These are phyloP conservation scores for Anthopleura xanthogrammica DNA, from an alignment of 92 coral and sea anemone genomes.

Conservation along the genomic window DNA sequence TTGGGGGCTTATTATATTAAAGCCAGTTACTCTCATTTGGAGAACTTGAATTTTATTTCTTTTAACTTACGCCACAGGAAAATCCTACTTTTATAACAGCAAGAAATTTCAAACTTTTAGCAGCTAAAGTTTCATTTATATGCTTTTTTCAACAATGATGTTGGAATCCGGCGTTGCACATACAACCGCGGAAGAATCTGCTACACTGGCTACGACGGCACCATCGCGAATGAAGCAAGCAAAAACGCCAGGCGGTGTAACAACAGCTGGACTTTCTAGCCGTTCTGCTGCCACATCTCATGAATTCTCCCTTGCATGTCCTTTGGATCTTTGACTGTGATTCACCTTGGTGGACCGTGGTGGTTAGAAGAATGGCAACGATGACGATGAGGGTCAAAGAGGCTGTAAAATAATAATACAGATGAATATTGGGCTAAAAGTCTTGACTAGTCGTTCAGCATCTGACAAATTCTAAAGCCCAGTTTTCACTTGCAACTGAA, in stretches of 20 bases:
- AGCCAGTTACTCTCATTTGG: no score
- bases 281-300: neutral
- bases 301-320: neutral
- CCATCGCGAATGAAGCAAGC: neutral
- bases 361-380: neutral
- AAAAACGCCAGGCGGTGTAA: conserved; percentile 12
- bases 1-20: no score
- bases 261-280: conserved; percentile 6
- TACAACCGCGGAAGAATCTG: conserved; percentile 1
- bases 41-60: no score
- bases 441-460: no score
- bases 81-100: no score
- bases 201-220: conserved; percentile 14
- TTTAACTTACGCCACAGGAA: no score
- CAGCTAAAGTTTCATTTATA: no score
- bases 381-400: neutral
- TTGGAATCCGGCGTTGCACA: conserved; percentile 16
- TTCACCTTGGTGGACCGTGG: neutral
- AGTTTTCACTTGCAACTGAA: no score
- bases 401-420: neutral
- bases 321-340: neutral
- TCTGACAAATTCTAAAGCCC: no score
- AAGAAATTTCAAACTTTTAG: no score
- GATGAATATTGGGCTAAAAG: no score
- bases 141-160: neutral